A percentile compares a stretch with the other conserved stretches of the same genome.
These are phyloP conservation scores for Axis porcinus DNA, from an alignment of 2,113 vertebrate genomes.

Conservation along the genomic window DNA sequence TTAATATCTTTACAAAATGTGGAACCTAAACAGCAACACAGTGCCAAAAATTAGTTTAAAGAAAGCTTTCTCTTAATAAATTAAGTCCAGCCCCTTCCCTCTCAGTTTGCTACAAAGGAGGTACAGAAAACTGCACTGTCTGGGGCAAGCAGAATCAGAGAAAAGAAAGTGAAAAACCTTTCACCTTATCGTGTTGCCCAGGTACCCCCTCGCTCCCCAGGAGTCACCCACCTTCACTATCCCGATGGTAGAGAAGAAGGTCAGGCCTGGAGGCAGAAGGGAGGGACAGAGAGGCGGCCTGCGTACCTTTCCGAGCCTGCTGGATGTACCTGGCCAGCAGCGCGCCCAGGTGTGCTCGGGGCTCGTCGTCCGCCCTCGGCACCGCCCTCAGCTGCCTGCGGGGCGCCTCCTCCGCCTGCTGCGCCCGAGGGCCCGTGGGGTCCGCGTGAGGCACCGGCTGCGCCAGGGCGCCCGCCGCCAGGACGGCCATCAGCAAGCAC, in stretches of 20 bases:
- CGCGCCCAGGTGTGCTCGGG: constrained; percentile 86
- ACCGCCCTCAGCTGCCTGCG: constrained; percentile 76
- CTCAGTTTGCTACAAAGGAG: not conserved
- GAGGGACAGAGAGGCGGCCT: fast-evolving
- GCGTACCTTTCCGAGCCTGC: constrained; percentile 90
- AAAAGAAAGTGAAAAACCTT: not conserved
- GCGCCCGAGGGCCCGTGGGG: constrained; percentile 67
- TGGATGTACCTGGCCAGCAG: constrained; percentile 91
- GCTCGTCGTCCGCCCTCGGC: constrained; percentile 80
- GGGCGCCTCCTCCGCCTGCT: constrained; percentile 75
- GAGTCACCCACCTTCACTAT: not conserved
- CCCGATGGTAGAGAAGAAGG: not conserved
- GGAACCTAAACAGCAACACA: not conserved
- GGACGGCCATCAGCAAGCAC: constrained; percentile 87
- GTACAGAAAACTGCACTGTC: not conserved
- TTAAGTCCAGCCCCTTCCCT: not conserved
- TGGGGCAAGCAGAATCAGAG: fast-evolving
- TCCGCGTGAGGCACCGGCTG: constrained; percentile 78
- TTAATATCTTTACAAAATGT: not conserved
- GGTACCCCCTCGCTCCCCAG: not conserved
- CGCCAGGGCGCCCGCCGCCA: constrained; percentile 85
- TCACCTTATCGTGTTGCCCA: not conserved
- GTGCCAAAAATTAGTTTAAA: not conserved
- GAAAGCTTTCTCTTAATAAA: not conserved
- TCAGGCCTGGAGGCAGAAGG: not conserved